phyloP scores from a whole-genome alignment of 2,797 vertebrate genomes.

The Poeciliopsis presidionis region DNA sequence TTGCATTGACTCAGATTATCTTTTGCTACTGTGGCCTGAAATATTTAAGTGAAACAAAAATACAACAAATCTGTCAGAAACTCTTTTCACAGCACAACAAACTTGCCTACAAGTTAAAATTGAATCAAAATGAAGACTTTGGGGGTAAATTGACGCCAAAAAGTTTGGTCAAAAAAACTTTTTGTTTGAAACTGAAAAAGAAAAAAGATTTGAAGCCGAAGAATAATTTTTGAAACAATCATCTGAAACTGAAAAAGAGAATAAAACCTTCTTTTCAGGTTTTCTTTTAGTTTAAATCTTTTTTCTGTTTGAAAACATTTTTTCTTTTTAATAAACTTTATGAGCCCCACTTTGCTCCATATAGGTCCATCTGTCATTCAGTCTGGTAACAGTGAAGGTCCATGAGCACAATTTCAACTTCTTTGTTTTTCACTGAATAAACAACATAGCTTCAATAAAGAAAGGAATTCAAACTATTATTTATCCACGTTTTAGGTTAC shows the following conservation, averaged over 20 bases:
- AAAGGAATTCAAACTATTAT: conserved; percentile 14
- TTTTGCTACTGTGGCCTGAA: not conserved
- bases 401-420: not conserved
- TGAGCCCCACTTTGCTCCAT: not conserved
- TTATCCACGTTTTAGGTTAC: conserved; percentile 2
- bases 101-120: not conserved
- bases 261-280: not conserved
- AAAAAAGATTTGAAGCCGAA: not conserved
- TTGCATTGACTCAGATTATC: not conserved
- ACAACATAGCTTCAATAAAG: conserved; percentile 1
- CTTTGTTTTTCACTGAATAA: not conserved
- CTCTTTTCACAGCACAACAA: not conserved
- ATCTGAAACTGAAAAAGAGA: not conserved
- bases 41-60: not conserved
- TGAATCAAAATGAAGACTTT: not conserved
- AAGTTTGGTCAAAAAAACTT: not conserved
- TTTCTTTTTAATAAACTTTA: not conserved
- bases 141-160: not conserved
- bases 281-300: not conserved
- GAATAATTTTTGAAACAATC: not conserved
- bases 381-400: not conserved
- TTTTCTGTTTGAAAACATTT: not conserved
- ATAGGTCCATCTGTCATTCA: not conserved
- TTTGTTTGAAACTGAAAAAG: not conserved
- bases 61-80: not conserved